Base-by-base conservation (phyloP, 2,797 vertebrate genomes). In the Macroramphosus scolopax region DNA sequence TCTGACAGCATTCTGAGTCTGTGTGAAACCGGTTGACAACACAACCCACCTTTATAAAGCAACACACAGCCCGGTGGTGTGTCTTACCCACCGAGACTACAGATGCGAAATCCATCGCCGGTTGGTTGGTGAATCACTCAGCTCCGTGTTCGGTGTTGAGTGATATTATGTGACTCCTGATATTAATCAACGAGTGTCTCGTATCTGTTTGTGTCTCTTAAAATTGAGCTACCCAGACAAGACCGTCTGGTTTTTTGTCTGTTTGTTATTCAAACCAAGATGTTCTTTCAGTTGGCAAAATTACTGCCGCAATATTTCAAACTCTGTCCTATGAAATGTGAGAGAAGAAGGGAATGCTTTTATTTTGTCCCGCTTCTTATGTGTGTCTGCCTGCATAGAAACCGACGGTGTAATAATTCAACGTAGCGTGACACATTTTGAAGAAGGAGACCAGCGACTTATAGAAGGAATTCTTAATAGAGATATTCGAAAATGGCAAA, bases 201-300 rank as follows among this genome's bases (percentile, higher is more conserved):
- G 26, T 45, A 33, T 57, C 54, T 62, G 32, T 44, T 35, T 4
- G 37, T 53, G 44, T 26, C 60, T 51, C 18, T 57, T 39, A n/a
- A 9, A 59, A 53, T 54, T 48, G 15, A 68, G 26, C 51, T 8
- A 17, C 40, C 32, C 37, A 14, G 17, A 10, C 51, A 36, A 28
- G 37, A 32, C 44, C 5, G 29, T 68, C 54, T 64, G 51, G 20
- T 28, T 68, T 32, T 44, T 35, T 6, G 14, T 57, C 13, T 36
- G 48, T 64, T 60, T 61, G 32, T 54, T 22, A 26, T 38, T 42
- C 26, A 51, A 69, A 59, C 47, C 37, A 25, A 64, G 29, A 51
- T 54, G 10, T 50, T 74, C 43, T 60, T 43, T 56, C n/a, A 28
- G 35, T 68, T 71, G 64, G 49, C 65, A 55, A 41, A 17, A 20